A percentile compares a stretch with the other conserved stretches of the same genome.
These are phyloP conservation scores for Athetis lepigone DNA, from an alignment of 2,888 invertebrate species.

Conservation along the genomic window DNA sequence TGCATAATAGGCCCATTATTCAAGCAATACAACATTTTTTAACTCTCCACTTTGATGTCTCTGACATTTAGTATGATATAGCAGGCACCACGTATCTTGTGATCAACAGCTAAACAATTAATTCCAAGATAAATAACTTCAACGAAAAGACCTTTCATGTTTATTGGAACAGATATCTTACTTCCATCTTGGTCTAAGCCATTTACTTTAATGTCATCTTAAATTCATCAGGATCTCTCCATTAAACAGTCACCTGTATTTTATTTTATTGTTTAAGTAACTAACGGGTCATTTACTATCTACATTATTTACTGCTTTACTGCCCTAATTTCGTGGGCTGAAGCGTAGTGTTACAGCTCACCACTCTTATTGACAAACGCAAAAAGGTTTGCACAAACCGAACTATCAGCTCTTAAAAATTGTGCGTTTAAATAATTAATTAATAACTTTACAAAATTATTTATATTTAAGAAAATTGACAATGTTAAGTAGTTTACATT, in stretches of 20 bases:
- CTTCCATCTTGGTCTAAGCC: conserved; percentile 27
- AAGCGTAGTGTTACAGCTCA: too few species aligned
- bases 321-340: too few species aligned
- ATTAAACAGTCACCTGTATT: too few species aligned
- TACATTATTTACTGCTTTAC: too few species aligned
- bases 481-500: too few species aligned
- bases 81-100: conserved; percentile 15
- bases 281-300: background rate
- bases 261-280: conserved; percentile 30
- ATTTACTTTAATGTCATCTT: conserved; percentile 46
- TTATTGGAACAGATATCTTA: conserved; percentile 35
- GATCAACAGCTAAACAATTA: conserved; percentile 27
- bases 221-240: conserved; percentile 36
- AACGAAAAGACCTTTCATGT: conserved; percentile 29
- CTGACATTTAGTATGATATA: conserved; percentile 34
- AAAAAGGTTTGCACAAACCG: too few species aligned
- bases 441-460: too few species aligned
- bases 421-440: too few species aligned
- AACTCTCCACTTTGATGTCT: conserved; percentile 45
- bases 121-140: conserved; percentile 37
- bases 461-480: too few species aligned
- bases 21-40: conserved; percentile 28
- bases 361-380: too few species aligned
- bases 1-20: conserved; percentile 48
- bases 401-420: too few species aligned